These are phyloP conservation scores for Cettia cetti DNA, from an alignment of 2,113 vertebrate genomes.

Conservation along the genomic window DNA sequence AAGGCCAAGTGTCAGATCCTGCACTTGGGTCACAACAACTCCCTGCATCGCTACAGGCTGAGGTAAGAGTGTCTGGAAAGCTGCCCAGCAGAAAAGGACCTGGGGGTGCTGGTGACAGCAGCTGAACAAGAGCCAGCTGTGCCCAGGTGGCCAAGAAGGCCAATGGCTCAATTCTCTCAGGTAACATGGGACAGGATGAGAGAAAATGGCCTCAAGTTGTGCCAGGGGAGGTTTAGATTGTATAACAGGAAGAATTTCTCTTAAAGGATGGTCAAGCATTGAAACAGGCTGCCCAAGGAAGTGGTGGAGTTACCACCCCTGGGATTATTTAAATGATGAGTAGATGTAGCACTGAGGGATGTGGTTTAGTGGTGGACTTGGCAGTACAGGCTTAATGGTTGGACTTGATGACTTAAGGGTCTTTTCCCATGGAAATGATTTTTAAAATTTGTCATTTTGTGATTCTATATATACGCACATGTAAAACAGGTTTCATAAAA, in stretches of 20 bases:
- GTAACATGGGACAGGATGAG: not conserved
- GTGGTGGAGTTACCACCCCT: not conserved
- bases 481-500: not conserved
- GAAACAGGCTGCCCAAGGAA: not conserved
- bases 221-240: not conserved
- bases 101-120: rapidly evolving
- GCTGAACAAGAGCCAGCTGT: not conserved
- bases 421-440: not conserved
- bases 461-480: not conserved
- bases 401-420: not conserved
- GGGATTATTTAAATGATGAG: not conserved
- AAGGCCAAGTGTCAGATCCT: rapidly evolving
- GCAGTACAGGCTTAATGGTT: not conserved
- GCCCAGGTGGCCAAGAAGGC: not conserved
- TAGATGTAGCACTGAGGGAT: not conserved
- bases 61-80: not conserved
- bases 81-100: not conserved
- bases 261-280: not conserved
- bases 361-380: not conserved
- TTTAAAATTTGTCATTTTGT: not conserved
- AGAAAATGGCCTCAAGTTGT: not conserved
- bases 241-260: not conserved
- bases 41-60: rapidly evolving
- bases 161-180: not conserved
- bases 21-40: not conserved